Base-by-base conservation (phyloP, 1,140 invertebrate genomes). In the Diabrotica virgifera region DNA sequence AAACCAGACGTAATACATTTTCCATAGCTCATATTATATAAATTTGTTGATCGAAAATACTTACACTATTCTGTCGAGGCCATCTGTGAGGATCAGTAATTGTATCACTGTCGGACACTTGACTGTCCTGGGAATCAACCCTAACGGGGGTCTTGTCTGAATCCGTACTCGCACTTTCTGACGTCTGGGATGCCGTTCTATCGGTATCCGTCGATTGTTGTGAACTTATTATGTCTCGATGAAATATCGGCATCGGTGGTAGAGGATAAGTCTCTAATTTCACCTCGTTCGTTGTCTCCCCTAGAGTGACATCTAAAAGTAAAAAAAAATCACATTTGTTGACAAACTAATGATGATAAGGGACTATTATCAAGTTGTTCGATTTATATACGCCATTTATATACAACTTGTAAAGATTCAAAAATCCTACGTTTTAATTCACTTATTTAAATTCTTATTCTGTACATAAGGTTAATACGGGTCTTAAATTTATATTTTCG, bases 51-150 rank as follows among this genome's bases (percentile, higher is more conserved):
- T 24, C 24, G 1, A 24, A 24, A 24, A 24, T 53, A 82, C 85
- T 81, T 85, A 93, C 90, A 71, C 93, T 95, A 81, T 96, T 96
- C 80, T 96, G 94, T 65, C 94, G 78, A 57, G 92, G 92, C 76
- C 77, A 78, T 77, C 79, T 59, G 59, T 75, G 72, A 10, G 65
- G 74, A 69, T 74, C 77, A 35, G 77, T 78, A 35, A 78, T 76
- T 58, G 77, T 73, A 36, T 78, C 77, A 9, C 73, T 73, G 70
- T 91, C 89, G 11, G 88, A 90, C 5, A 89, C 87, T 78, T 92
- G 92, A 76, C 90, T 91, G 78, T 97, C 94, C 68, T 92, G 90
- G 51, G 92, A 94, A 80, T 96, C 93, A 5, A 93, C 87, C 55
- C 93, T 83, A 38, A 89, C 87, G 1, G 90, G 86, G 52, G 90